These are phyloP conservation scores for Mythimna loreyi DNA, from an alignment of 2,888 invertebrate species.

Conservation along the genomic window DNA sequence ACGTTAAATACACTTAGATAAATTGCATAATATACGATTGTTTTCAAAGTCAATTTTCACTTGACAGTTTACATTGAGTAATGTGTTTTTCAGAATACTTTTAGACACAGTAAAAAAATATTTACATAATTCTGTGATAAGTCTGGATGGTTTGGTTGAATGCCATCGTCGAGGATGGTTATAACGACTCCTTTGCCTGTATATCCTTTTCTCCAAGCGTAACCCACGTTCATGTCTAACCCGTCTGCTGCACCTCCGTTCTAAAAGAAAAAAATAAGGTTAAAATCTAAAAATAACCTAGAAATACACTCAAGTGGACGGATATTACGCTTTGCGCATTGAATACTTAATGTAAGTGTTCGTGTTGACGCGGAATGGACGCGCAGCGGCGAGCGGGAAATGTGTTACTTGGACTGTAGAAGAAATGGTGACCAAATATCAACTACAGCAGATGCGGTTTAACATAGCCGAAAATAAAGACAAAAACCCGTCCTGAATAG, in stretches of 20 bases:
- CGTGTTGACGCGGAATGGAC: constrained; percentile 49
- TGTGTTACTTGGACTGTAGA: constrained; percentile 1
- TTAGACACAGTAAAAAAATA: constrained; percentile 66
- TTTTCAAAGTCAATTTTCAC: constrained; percentile 43
- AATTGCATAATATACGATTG: constrained; percentile 50
- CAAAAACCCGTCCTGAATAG: too few species aligned
- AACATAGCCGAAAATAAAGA: background rate
- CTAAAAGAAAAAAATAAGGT: constrained; percentile 85
- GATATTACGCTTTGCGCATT: constrained; percentile 49
- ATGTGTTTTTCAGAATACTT: constrained; percentile 34
- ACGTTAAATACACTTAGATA: constrained; percentile 57
- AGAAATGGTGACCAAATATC: too few species aligned
- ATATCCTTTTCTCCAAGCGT: constrained; percentile 98
- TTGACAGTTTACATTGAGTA: constrained; percentile 46
- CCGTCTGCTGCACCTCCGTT: constrained; percentile 98
- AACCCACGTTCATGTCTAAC: constrained; percentile 98
- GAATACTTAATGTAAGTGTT: constrained; percentile 60
- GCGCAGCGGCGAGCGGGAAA: constrained; percentile 40
- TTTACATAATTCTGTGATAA: constrained; percentile 97
- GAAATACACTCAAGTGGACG: constrained; percentile 58
- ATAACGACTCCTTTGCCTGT: constrained; percentile 99
- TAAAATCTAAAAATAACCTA: constrained; percentile 52
- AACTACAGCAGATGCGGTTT: background rate
- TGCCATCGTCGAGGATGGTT: constrained; percentile 99
- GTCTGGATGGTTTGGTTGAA: constrained; percentile 98